These are phyloP conservation scores for Melanerpes formicivorus DNA, from an alignment of 2,113 vertebrate species.

Conservation along the genomic window DNA sequence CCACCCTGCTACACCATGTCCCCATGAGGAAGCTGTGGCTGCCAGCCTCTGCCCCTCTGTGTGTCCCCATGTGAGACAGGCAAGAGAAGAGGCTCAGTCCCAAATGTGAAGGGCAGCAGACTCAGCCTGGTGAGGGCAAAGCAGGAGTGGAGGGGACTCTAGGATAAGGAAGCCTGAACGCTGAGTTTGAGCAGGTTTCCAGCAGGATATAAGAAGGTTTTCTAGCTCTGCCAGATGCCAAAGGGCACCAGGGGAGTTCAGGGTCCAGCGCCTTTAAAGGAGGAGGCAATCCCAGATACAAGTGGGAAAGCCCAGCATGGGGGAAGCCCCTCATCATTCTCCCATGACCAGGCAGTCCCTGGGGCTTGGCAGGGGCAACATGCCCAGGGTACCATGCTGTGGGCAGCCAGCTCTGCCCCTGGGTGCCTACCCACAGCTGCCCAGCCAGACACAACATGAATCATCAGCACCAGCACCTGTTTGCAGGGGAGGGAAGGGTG, in stretches of 20 bases:
- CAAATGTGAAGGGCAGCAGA: rapidly evolving
- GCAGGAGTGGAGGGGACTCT: not conserved
- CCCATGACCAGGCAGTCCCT: not conserved
- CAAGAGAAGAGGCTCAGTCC: rapidly evolving
- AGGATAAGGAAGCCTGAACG: not conserved
- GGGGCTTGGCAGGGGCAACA: not conserved
- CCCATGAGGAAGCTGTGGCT: not conserved
- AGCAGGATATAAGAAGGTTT: not conserved
- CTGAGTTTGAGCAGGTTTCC: not conserved
- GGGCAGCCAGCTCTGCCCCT: not conserved
- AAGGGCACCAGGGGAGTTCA: not conserved
- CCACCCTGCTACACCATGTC: not conserved
- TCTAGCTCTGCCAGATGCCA: not conserved
- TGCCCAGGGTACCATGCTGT: rapidly evolving
- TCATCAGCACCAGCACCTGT: not conserved
- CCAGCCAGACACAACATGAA: not conserved
- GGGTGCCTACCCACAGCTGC: not conserved
- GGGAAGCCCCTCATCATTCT: not conserved
- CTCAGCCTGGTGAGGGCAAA: not conserved
- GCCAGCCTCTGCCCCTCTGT: not conserved
- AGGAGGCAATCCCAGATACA: not conserved
- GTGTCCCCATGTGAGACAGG: rapidly evolving
- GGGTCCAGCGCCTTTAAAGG: not conserved
- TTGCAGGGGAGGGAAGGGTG: not conserved
- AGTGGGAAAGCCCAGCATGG: not conserved